Conservation (phyloP, 2,888 invertebrate species). For the Gymnoscelis rufifasciata region DNA sequence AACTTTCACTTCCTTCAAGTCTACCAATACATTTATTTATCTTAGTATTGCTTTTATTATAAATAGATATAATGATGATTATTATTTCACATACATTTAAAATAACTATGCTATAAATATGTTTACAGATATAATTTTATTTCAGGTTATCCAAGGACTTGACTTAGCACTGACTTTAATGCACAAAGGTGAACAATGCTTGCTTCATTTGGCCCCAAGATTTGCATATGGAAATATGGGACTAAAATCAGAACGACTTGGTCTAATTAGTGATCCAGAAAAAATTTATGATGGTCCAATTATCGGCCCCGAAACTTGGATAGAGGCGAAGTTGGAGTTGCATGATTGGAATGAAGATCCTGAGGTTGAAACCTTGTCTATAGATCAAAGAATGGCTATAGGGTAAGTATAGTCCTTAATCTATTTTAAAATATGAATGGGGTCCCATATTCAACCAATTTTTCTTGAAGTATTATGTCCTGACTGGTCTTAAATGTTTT, state of each 20-base stretch:
- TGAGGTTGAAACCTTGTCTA: conserved; percentile 82
- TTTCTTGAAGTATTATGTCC: too few relatives aligned
- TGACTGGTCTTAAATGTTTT: too few relatives aligned
- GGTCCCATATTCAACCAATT: too few relatives aligned
- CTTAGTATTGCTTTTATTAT: too few relatives aligned
- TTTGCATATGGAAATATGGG: conserved; percentile 91
- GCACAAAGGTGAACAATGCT: conserved; percentile 88
- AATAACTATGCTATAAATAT: too few relatives aligned
- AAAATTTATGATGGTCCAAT: conserved; percentile 67
- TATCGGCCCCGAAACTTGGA: conserved; percentile 82
- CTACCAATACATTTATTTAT: not conserved
- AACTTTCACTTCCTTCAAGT: not conserved
- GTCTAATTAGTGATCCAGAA: conserved; percentile 55
- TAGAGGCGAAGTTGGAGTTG: conserved; percentile 86
- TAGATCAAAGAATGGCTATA: conserved; percentile 84
- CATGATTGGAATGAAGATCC: conserved; percentile 82
- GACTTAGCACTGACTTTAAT: conserved; percentile 92
- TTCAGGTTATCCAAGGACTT: conserved; percentile 85
- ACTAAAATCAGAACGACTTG: conserved; percentile 69
- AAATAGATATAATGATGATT: too few relatives aligned
- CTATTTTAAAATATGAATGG: not conserved
- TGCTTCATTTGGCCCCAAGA: conserved; percentile 85
- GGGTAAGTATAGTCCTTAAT: conserved; percentile 75
- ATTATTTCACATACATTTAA: too few relatives aligned
- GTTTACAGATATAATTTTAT: too few relatives aligned